Base-by-base conservation (phyloP, 2,113 vertebrate species). In the Sceloporus undulatus region DNA sequence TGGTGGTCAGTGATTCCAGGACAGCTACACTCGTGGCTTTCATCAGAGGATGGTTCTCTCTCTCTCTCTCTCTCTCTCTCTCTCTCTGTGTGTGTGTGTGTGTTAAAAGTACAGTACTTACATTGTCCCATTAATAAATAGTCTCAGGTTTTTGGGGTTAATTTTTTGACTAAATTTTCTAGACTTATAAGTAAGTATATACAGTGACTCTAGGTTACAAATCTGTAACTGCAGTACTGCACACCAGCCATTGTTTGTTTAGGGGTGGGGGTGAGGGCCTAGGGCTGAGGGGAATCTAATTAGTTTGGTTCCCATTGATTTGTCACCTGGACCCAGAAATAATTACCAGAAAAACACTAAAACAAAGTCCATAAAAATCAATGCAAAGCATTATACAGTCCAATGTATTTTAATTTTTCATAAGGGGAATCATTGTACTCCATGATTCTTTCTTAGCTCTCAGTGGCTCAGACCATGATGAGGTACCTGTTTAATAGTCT, bases 291-390 rank as follows among this genome's bases (percentile, higher is more conserved):
- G n/a, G 34, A 68, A 66, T 66, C 29, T 54, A 83, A 84, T 84
- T 83, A 88, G 48, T 84, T 76, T 68, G 23, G n/a, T 66, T 83
- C 52, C 29, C n/a, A 76, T 78, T 88, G 82, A 88, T 78, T 70
- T 84, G 73, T 76, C 73, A 78, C 77, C 62, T 83, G 87, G 80
- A 88, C 73, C 80, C 87, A 88, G 87, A 78, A 59, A 84, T 83
- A 88, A 88, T 88, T 88, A 83, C 18, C 74, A 56, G 40, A 73
- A 80, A 68, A 73, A 73, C 66, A 76, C 59, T 88, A 70, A 83
- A 77, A 62, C 59, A 68, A 56, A 66, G 59, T 88, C 65, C 74
- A 76, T 68, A 68, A 79, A 87, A 87, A 87, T 14, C 85, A 80
- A 73, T 88, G 80, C 73, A 83, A 76, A 83, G 5, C 19, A 83